phyloP scores from a whole-genome alignment of 2,113 vertebrate genomes.

The Petrocephalus microphthalmus region DNA sequence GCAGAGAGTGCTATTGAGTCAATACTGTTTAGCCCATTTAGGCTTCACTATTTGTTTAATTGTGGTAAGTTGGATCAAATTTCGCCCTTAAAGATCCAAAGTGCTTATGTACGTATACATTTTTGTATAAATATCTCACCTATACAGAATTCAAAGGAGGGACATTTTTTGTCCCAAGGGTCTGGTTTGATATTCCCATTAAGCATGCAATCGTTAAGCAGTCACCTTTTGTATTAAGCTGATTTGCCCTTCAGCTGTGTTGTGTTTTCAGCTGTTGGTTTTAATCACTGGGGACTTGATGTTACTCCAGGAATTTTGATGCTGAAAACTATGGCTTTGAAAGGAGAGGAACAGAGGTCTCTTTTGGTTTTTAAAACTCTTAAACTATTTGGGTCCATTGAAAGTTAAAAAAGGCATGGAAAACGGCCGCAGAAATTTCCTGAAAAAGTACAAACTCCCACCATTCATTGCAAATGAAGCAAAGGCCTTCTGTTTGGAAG shows the following conservation, averaged over 20 bases:
- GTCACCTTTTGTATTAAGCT: not conserved
- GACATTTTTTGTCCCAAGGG: not conserved
- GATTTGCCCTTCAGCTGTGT: not conserved
- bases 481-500: not conserved
- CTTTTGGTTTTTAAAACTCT: not conserved
- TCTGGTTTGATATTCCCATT: not conserved
- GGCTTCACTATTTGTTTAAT: not conserved
- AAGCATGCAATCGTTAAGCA: not conserved
- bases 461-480: not conserved
- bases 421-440: not conserved
- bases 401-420: conserved; percentile 4
- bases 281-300: not conserved
- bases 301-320: not conserved
- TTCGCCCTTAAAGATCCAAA: not conserved
- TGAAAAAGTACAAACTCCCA: not conserved
- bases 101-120: not conserved
- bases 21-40: not conserved
- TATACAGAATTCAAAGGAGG: not conserved
- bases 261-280: not conserved
- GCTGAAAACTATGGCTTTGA: not conserved
- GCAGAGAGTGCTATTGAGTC: conserved; percentile 15
- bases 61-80: not conserved
- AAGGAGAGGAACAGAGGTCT: not conserved
- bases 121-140: not conserved
- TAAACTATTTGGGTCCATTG: not conserved